Conservation (phyloP, 2,113 vertebrate genomes). For the Paraplagusia blochii region DNA sequence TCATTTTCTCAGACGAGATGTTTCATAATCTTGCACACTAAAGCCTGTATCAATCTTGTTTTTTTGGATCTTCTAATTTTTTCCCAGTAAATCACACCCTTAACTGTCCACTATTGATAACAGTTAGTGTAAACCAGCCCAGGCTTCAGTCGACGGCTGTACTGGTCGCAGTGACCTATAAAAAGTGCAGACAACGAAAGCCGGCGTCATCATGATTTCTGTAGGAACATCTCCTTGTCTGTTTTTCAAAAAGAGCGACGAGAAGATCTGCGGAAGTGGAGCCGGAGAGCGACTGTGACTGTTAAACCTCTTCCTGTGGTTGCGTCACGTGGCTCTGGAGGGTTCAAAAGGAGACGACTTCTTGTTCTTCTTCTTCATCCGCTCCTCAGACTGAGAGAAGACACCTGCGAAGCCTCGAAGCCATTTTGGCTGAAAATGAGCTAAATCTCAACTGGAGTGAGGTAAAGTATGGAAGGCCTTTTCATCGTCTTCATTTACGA, state of each 20-base stretch:
- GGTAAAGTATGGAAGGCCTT: slow-evolving; percentile 55
- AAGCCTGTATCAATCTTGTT: too few relatives aligned
- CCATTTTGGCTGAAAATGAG: slow-evolving; percentile 2
- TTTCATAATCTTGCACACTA: too few relatives aligned
- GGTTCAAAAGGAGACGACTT: slow-evolving; percentile 74
- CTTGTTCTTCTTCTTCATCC: slow-evolving; percentile 68
- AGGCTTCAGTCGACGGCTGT: too few relatives aligned
- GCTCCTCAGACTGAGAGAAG: slow-evolving; percentile 58
- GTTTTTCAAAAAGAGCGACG: slow-evolving; percentile 18
- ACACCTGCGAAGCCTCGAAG: slow-evolving; percentile 41
- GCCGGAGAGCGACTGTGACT: slow-evolving; percentile 67
- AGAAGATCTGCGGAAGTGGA: slow-evolving; percentile 40
- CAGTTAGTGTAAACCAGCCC: too few relatives aligned
- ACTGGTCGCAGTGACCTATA: too few relatives aligned
- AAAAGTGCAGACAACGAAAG: too few relatives aligned
- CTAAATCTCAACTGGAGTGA: slow-evolving; percentile 1
- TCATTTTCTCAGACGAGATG: too few relatives aligned
- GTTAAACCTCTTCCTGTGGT: slow-evolving; percentile 85
- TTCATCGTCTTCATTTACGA: too few relatives aligned
- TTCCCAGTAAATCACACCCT: too few relatives aligned
- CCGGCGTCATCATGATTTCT: background rate
- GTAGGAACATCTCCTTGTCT: background rate
- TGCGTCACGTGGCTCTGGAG: slow-evolving; percentile 68
- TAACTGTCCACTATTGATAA: too few relatives aligned
- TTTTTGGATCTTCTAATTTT: too few relatives aligned